These are phyloP conservation scores for Camponotus vicinus DNA, from an alignment of 1,140 invertebrate species.

Conservation along the genomic window DNA sequence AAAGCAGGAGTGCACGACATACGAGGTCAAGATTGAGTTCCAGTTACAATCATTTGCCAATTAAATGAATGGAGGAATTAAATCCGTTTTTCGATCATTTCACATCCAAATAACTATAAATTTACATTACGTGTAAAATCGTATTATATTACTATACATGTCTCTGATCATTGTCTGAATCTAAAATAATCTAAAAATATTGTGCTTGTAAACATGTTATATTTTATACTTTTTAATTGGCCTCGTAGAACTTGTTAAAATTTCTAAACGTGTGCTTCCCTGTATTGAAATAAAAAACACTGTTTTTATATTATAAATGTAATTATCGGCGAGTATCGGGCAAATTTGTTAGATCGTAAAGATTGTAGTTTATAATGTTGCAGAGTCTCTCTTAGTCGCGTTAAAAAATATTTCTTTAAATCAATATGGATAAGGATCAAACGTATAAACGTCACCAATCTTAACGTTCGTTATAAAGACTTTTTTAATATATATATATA, in stretches of 20 bases:
- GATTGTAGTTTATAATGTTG: slow-evolving; percentile 52
- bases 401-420: slow-evolving; percentile 45
- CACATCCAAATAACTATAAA: neutral
- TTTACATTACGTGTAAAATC: slow-evolving; percentile 12
- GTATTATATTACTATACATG: neutral
- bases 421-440: slow-evolving; percentile 35
- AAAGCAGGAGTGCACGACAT: neutral
- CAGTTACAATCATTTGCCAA: neutral
- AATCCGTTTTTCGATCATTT: neutral
- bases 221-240: neutral
- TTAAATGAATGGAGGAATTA: neutral
- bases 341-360: slow-evolving; percentile 45
- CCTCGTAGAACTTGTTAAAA: neutral
- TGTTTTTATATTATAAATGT: slow-evolving; percentile 29
- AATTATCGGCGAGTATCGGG: slow-evolving; percentile 17
- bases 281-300: slow-evolving; percentile 13
- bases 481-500: slow-evolving; percentile 54
- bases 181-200: too few relatives aligned
- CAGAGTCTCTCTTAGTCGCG: slow-evolving; percentile 29
- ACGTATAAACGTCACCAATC: slow-evolving; percentile 39
- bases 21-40: slow-evolving; percentile 24
- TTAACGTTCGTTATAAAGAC: slow-evolving; percentile 46
- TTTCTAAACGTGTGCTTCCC: neutral
- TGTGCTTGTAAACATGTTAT: neutral
- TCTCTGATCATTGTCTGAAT: neutral